Evolutionary conservation across 1,140 invertebrate species (phyloP), one percentile per base, ranked within the genome.

Genomic region (Pseudomyrmex sp.): DNA sequence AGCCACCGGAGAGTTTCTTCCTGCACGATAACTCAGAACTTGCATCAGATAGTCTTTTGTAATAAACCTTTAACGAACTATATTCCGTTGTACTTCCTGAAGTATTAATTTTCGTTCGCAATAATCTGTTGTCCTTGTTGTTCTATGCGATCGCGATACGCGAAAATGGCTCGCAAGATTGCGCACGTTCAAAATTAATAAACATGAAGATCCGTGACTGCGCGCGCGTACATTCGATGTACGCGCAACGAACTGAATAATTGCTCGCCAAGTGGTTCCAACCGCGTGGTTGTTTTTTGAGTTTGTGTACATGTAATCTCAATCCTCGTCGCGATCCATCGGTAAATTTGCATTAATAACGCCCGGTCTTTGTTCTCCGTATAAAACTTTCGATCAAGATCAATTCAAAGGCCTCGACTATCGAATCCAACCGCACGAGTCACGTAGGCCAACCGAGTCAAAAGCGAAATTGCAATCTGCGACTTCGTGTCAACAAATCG

Each of bases 11-110:
- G 35, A 35, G 23, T 50, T 20, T 61, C 66, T 72, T 80, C 66
- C 66, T 72, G 76, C 56, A 72, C 23, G 44, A 80, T 80, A 80
- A 80, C 23, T 80, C 65, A 80, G 15, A 9, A 13, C 12, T 12
- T 13, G 10, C 76, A 59, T 58, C 65, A 26, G 35, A 48, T 48
- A 69, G 20, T 68, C 76, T 61, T 61, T 61, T 80, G 7, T 72
- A 70, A 72, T 56, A 59, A 59, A 59, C 46, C 23, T 18, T 50
- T 70, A 70, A 72, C n/a, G 72, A 79, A 70, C 52, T 12, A 26
- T 35, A 35, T 61, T 59, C 20, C 2, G 54, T 72, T 35, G 20
- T 48, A 72, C 66, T 80, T 80, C 76, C 65, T 61, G 56, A 20
- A 72, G 44, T 80, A 80, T 80, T 46, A 72, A 70, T 65, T 54